phyloP scores from a whole-genome alignment of 2,888 invertebrate species.

The Ophonus ardosiacus region DNA sequence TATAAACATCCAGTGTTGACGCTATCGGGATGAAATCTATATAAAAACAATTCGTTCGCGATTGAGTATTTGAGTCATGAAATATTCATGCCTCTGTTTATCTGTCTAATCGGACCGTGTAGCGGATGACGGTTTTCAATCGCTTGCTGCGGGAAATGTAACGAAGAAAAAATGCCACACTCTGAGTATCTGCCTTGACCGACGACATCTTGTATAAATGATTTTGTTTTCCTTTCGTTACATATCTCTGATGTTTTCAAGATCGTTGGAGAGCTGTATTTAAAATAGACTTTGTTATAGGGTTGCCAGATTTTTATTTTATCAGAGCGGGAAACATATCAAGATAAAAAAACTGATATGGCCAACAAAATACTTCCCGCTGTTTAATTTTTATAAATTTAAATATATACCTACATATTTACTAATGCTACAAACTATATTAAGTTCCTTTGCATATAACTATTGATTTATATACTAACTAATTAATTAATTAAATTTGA shows the following conservation, averaged over 20 bases:
- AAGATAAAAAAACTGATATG: too few species aligned
- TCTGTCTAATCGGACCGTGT: conserved; percentile 62
- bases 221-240: neutral
- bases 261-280: neutral
- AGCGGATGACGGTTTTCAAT: conserved; percentile 28
- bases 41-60: conserved; percentile 63
- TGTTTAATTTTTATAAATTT: too few species aligned
- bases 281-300: neutral
- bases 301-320: too few species aligned
- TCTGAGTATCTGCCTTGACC: neutral
- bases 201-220: neutral
- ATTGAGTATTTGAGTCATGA: conserved; percentile 62
- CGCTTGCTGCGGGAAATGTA: neutral
- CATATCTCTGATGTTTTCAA: neutral
- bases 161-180: neutral
- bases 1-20: conserved; percentile 60
- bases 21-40: conserved; percentile 61
- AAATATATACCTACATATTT: too few species aligned
- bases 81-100: conserved; percentile 62
- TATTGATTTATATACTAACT: too few species aligned
- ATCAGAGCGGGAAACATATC: too few species aligned
- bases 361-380: too few species aligned
- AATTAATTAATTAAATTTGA: too few species aligned
- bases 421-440: too few species aligned
- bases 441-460: too few species aligned